Evolutionary conservation across 1,140 invertebrate genomes (phyloP).

Genomic region (Bombus fervidus): DNA sequence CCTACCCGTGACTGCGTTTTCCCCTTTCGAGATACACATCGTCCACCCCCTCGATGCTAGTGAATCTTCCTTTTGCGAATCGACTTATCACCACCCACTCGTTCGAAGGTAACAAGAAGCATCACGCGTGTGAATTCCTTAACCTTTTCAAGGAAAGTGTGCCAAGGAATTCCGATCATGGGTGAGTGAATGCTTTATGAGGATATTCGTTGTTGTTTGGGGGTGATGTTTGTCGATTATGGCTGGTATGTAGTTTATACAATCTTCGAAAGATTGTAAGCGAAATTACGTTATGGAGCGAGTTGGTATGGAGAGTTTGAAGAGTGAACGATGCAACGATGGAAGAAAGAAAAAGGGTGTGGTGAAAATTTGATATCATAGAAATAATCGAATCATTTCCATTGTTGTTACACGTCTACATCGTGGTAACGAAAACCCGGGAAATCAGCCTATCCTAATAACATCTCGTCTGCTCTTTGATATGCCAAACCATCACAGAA

Average conservation of each 20-base stretch:
- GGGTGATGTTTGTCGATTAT: background rate
- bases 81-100: background rate
- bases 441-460: background rate
- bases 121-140: background rate
- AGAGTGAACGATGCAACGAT: no score
- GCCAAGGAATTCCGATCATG: no score
- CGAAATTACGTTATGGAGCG: background rate
- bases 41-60: background rate
- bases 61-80: background rate
- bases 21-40: slow-evolving; percentile 7
- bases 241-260: background rate
- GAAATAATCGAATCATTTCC: no score
- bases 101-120: background rate
- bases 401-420: background rate
- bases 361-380: no score
- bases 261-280: background rate
- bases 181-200: no score
- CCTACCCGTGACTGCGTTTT: background rate
- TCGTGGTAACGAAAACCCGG: background rate
- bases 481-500: background rate
- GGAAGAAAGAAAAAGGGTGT: no score
- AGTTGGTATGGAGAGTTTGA: no score
- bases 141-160: background rate
- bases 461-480: background rate
- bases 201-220: no score